Evolutionary conservation across 1,140 invertebrate species (phyloP).

Genomic region (Latrodectus geometricus): DNA sequence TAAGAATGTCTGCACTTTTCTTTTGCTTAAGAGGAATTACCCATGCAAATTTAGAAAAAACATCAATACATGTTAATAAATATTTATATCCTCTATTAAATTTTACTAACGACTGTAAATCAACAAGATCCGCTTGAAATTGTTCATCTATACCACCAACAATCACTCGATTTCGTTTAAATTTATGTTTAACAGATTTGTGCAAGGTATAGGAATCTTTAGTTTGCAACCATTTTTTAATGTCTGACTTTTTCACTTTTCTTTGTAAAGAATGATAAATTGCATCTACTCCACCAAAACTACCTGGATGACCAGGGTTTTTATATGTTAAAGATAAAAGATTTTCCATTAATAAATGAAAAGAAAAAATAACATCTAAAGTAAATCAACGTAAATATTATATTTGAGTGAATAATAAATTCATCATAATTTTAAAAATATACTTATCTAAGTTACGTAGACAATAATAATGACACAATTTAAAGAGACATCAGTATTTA

Average conservation of each 20-base stretch:
- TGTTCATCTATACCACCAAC: slow-evolving; percentile 63
- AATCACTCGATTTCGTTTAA: slow-evolving; percentile 56
- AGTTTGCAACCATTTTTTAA: slow-evolving; percentile 57
- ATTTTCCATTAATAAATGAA: too few relatives aligned
- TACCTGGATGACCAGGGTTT: not conserved
- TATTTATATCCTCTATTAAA: slow-evolving; percentile 64
- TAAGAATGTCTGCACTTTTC: slow-evolving; percentile 14
- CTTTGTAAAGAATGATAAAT: not conserved
- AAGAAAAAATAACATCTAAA: too few relatives aligned
- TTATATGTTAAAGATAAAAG: not conserved
- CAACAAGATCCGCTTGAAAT: slow-evolving; percentile 65
- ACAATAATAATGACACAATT: too few relatives aligned
- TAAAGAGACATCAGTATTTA: too few relatives aligned
- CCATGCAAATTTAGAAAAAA: too few relatives aligned
- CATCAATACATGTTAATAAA: slow-evolving; percentile 65
- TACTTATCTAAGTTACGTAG: too few relatives aligned
- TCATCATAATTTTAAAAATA: too few relatives aligned
- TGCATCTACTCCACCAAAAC: slow-evolving; percentile 33
- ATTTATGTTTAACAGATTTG: slow-evolving; percentile 63
- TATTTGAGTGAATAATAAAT: too few relatives aligned
- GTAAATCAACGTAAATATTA: too few relatives aligned
- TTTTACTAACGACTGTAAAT: slow-evolving; percentile 57
- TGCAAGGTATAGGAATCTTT: slow-evolving; percentile 65
- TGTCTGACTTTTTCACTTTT: not conserved
- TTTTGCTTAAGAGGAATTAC: slow-evolving; percentile 63